phyloP scores from a whole-genome alignment of 2,888 invertebrate species.

The Neoaliturus tenellus region DNA sequence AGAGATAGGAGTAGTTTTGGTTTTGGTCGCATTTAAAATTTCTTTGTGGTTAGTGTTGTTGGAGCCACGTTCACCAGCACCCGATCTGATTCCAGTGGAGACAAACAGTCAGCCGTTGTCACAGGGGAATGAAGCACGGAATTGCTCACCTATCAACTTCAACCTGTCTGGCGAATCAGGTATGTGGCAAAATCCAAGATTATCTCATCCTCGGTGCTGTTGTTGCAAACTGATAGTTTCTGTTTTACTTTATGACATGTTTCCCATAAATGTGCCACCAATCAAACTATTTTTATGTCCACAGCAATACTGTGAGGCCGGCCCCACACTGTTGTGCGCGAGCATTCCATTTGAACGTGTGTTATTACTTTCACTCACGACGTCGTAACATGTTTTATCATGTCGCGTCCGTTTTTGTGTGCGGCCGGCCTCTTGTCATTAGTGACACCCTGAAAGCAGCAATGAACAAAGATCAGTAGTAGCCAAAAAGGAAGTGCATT shows the following conservation, averaged over 20 bases:
- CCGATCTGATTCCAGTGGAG: conserved; percentile 27
- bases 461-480: too few relatives aligned
- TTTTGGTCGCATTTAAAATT: not conserved
- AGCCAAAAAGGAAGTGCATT: too few relatives aligned
- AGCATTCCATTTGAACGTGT: too few relatives aligned
- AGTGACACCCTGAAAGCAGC: too few relatives aligned
- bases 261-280: not conserved
- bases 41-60: conserved; percentile 8
- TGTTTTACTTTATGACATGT: not conserved
- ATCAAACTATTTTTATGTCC: not conserved
- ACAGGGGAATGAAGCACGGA: not conserved
- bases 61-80: conserved; percentile 23
- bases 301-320: too few relatives aligned
- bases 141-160: not conserved
- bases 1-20: not conserved
- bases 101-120: not conserved
- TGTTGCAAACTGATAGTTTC: not conserved
- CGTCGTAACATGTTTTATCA: too few relatives aligned
- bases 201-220: not conserved
- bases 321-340: too few relatives aligned
- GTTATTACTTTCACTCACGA: too few relatives aligned
- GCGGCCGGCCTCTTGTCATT: too few relatives aligned
- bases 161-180: conserved; percentile 6
- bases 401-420: too few relatives aligned
- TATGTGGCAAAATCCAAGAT: not conserved